These are phyloP conservation scores for Lysiphlebus fabarum DNA, from an alignment of 1,140 invertebrate genomes.

Conservation along the genomic window DNA sequence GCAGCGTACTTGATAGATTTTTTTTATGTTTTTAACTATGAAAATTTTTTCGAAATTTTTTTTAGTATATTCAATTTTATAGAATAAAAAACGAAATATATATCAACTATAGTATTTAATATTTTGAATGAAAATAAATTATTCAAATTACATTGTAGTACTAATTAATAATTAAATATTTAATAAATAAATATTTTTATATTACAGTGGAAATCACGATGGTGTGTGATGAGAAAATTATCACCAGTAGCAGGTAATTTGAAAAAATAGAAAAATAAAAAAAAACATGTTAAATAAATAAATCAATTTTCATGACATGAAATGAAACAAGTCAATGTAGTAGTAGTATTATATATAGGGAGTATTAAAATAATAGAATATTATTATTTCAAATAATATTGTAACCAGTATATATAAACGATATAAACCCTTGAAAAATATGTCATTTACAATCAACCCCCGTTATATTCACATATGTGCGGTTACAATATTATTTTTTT, in stretches of 20 bases:
- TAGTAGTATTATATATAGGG: not conserved
- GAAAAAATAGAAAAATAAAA: slow-evolving; percentile 6
- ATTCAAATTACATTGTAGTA: too few species aligned
- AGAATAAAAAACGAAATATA: too few species aligned
- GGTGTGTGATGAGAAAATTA: slow-evolving; percentile 78
- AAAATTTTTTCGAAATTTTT: too few species aligned
- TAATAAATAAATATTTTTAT: slow-evolving; percentile 40
- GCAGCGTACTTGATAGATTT: too few species aligned
- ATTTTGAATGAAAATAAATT: too few species aligned
- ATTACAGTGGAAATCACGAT: slow-evolving; percentile 78
- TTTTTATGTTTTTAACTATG: too few species aligned
- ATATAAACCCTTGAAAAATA: not conserved
- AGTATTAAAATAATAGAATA: not conserved
- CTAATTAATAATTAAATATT: too few species aligned
- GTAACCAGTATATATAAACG: not conserved
- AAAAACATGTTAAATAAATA: slow-evolving; percentile 4
- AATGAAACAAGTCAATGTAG: too few species aligned
- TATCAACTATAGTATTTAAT: too few species aligned
- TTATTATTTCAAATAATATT: not conserved
- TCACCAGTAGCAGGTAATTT: slow-evolving; percentile 77
- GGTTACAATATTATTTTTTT: too few species aligned
- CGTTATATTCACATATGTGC: not conserved
- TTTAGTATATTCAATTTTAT: too few species aligned
- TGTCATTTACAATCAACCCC: not conserved
- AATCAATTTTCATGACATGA: not conserved